Percentiles rank a stretch among this genome's conserved stretches.
Conservation (phyloP, 2,797 vertebrate genomes). For the Dallia pectoralis region DNA sequence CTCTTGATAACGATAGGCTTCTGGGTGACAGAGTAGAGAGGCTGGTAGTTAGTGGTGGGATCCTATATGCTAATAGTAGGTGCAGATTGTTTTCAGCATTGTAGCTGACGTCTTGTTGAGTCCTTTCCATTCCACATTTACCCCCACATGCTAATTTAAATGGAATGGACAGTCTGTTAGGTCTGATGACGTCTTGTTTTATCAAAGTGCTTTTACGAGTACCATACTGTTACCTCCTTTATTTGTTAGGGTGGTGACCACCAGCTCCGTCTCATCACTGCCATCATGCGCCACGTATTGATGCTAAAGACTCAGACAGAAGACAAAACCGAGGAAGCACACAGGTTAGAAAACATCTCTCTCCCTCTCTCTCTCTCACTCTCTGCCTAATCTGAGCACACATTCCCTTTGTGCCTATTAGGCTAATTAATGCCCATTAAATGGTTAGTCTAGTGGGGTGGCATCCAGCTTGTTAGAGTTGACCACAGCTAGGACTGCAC, state of each 20-base stretch:
- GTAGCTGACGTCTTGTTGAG: neutral
- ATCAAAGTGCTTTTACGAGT: slow-evolving; percentile 8
- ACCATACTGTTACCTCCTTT: slow-evolving; percentile 9
- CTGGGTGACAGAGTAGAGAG: too few relatives aligned
- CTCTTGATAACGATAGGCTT: too few relatives aligned
- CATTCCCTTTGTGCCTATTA: neutral
- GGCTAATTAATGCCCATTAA: neutral
- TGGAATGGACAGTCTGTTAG: neutral
- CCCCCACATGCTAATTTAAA: neutral
- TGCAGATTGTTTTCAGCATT: neutral
- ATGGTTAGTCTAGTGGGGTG: neutral
- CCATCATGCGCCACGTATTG: slow-evolving; percentile 91
- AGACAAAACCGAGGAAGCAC: slow-evolving; percentile 95
- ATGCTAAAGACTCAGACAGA: slow-evolving; percentile 87
- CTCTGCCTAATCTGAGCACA: neutral
- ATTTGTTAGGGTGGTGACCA: slow-evolving; percentile 85
- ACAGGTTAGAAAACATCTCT: slow-evolving; percentile 81
- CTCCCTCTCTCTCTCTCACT: too few relatives aligned
- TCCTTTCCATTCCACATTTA: neutral
- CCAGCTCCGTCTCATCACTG: slow-evolving; percentile 87
- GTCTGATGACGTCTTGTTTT: neutral
- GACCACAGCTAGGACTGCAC: neutral
- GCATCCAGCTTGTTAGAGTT: neutral
- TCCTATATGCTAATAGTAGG: too few relatives aligned
- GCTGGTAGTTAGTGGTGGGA: too few relatives aligned